Base-by-base conservation (phyloP, 2,113 vertebrate species). In the Orycteropus afer region DNA sequence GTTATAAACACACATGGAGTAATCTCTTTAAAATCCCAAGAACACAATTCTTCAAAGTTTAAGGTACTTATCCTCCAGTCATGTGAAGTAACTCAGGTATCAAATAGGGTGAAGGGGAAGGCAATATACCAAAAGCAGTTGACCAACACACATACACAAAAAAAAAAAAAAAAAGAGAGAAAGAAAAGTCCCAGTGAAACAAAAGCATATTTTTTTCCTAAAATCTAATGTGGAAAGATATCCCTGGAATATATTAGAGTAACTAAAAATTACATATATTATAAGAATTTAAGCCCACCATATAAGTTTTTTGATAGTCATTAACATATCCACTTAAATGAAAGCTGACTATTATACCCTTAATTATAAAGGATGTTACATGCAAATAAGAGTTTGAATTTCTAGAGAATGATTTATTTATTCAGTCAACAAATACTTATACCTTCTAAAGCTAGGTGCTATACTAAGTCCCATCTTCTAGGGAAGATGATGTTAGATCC, bases 121-220 rank as follows among this genome's bases (percentile, higher is more conserved):
- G n/a, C n/a, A n/a, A n/a, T n/a, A n/a, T n/a, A n/a, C n/a, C n/a
- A n/a, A n/a, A n/a, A n/a, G n/a, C n/a, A n/a, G n/a, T n/a, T n/a
- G n/a, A n/a, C n/a, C n/a, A n/a, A n/a, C n/a, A n/a, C n/a, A n/a
- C n/a, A n/a, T n/a, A n/a, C n/a, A n/a, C n/a, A n/a, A n/a, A n/a
- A n/a, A n/a, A n/a, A n/a, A n/a, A n/a, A n/a, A n/a, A n/a, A n/a
- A n/a, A n/a, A n/a, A n/a, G n/a, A n/a, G n/a, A n/a, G n/a, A n/a
- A n/a, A n/a, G n/a, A n/a, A n/a, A n/a, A n/a, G n/a, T n/a, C 7
- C 37, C 65, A 88, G 69, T 88, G 29, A 95, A 93, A 69, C 63
- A 88, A 91, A 92, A 93, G 29, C 12, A 82, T 73, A 11, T 67
- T 78, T 93, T 88, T 93, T 29, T 42, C 55, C 82, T 77, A 93